Evolutionary conservation across 1,140 invertebrate species (phyloP), one percentile per base, ranked within the genome.

Genomic region (Ceratosolen fusciceps): DNA sequence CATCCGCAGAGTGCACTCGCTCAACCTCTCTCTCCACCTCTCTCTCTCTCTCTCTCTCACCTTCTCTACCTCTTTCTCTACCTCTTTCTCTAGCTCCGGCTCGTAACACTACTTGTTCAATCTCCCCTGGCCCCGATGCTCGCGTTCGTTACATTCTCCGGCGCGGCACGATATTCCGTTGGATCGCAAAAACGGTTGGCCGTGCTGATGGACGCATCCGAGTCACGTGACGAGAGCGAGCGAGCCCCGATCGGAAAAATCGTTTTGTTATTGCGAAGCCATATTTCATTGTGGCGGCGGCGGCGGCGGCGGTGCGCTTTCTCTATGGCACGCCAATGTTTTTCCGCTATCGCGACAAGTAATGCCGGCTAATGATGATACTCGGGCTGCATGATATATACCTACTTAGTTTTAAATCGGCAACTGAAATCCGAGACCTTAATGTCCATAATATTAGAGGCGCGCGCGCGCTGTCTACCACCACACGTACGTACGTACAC

Each of bases 91-190:
- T 54, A 16, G 10, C 49, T 52, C 49, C 14, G 3, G 10, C 10
- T 52, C n/a, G n/a, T n/a, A n/a, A n/a, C n/a, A n/a, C n/a, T n/a
- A n/a, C n/a, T n/a, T n/a, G n/a, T n/a, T n/a, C n/a, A n/a, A 52
- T 12, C 19, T 26, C 54, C 54, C 19, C 49, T 37, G n/a, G n/a
- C n/a, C n/a, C n/a, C 24, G 34, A 29, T 58, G 14, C 21, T 14
- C 21, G 26, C 2, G 56, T 37, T 67, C 34, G 60, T 76, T 67
- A 31, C 74, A 49, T 76, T 76, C 74, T 54, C 29, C 60, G 26
- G 24, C 62, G 58, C 54, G 19, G 58, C 26, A 49, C 37, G n/a
- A 74, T 74, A 67, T 76, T 76, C 62, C 74, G 62, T 76, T 65
- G 43, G 60, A 39, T 39, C n/a, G 29, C n/a, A 47, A 26, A 21